These are phyloP conservation scores for Drosophila melanogaster DNA, from an alignment of 1,140 invertebrate genomes.

Conservation along the genomic window DNA sequence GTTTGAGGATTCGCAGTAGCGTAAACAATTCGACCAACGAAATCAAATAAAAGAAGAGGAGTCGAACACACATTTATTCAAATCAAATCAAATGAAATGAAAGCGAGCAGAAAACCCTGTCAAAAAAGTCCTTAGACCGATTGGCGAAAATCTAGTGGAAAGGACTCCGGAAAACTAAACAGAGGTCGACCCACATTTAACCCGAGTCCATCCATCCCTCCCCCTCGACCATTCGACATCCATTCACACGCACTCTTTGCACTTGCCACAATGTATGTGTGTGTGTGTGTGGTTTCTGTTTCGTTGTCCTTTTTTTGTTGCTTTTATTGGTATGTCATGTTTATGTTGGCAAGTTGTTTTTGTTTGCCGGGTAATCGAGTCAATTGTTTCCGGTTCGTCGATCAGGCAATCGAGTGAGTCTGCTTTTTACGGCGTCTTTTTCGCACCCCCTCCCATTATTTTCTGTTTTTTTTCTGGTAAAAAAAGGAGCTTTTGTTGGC, in stretches of 20 bases:
- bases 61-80: slow-evolving; percentile 42
- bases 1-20: slow-evolving; percentile 43
- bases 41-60: slow-evolving; percentile 15
- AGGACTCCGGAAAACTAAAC: slow-evolving; percentile 34
- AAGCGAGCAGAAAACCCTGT: slow-evolving; percentile 19
- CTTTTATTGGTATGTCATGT: slow-evolving; percentile 74
- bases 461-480: slow-evolving; percentile 14
- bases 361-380: slow-evolving; percentile 78
- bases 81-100: slow-evolving; percentile 70
- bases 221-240: slow-evolving; percentile 15
- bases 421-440: slow-evolving; percentile 67
- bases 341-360: slow-evolving; percentile 73
- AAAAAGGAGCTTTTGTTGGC: slow-evolving; percentile 28
- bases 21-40: slow-evolving; percentile 49
- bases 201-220: too few relatives aligned
- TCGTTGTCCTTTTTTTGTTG: slow-evolving; percentile 28
- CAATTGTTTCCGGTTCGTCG: slow-evolving; percentile 81
- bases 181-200: slow-evolving; percentile 45
- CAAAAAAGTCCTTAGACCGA: slow-evolving; percentile 16
- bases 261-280: slow-evolving; percentile 49
- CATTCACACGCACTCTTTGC: slow-evolving; percentile 45
- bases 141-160: slow-evolving; percentile 10
- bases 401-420: slow-evolving; percentile 82
- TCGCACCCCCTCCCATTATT: background rate
- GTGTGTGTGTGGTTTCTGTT: slow-evolving; percentile 29